A percentile compares a stretch with the other conserved stretches of the same genome.
Evolutionary conservation across 1,140 invertebrate species (phyloP).

Genomic region (Drosophila asahinai): DNA sequence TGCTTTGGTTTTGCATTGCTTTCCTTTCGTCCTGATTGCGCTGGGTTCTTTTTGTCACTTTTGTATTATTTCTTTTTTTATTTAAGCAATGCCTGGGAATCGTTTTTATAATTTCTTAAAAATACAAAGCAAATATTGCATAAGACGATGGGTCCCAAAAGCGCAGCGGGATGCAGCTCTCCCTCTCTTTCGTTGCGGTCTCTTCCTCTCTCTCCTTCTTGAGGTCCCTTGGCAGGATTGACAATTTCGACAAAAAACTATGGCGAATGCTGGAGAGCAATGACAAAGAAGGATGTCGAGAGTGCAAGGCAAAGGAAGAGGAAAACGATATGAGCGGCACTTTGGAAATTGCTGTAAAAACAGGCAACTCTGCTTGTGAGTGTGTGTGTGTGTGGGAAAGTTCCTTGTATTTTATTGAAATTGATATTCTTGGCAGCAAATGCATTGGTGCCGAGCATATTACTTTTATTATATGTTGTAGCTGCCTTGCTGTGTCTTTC

Average conservation of each 20-base stretch:
- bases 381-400: constrained; percentile 24
- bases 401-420: constrained; percentile 82
- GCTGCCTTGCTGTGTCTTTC: constrained; percentile 48
- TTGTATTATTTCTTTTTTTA: constrained; percentile 8
- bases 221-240: constrained; percentile 74
- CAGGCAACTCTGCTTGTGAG: constrained; percentile 47
- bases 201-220: constrained; percentile 25
- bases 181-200: background rate
- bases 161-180: constrained; percentile 54
- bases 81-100: constrained; percentile 39
- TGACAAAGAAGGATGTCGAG: constrained; percentile 19
- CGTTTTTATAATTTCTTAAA: constrained; percentile 81
- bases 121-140: constrained; percentile 81
- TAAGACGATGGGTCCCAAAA: constrained; percentile 61
- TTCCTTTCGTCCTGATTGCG: constrained; percentile 37
- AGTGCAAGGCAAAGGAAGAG: constrained; percentile 43
- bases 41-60: constrained; percentile 10
- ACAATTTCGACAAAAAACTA: constrained; percentile 82
- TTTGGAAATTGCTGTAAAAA: constrained; percentile 69
- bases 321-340: constrained; percentile 55
- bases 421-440: constrained; percentile 81
- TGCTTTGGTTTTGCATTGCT: constrained; percentile 40
- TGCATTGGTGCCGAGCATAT: constrained; percentile 82
- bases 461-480: constrained; percentile 83
- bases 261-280: constrained; percentile 48